phyloP scores from a whole-genome alignment of 1,140 invertebrate species.

The Pogonus chalceus region DNA sequence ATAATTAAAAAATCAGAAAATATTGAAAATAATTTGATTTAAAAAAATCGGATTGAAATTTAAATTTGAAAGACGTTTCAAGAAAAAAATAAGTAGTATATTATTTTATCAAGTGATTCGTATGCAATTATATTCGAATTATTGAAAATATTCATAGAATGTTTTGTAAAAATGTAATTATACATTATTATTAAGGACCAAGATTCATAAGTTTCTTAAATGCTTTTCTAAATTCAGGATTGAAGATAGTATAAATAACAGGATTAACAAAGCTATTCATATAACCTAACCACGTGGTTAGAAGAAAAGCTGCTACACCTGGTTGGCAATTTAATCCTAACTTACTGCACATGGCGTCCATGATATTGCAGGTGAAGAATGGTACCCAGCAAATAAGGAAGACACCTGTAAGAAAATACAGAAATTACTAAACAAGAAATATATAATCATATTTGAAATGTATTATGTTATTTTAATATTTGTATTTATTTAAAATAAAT shows the following conservation, averaged over 20 bases:
- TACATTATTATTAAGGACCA: slow-evolving; percentile 30
- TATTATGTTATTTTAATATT: neutral
- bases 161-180: too few species aligned
- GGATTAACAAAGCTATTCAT: slow-evolving; percentile 98
- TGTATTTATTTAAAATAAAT: slow-evolving; percentile 7
- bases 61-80: too few species aligned
- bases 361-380: slow-evolving; percentile 95
- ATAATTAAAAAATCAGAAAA: too few species aligned
- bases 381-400: slow-evolving; percentile 98
- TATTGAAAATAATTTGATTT: too few species aligned
- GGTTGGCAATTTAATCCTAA: slow-evolving; percentile 69
- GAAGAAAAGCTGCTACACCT: slow-evolving; percentile 80
- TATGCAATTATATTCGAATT: too few species aligned
- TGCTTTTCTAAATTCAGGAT: slow-evolving; percentile 97
- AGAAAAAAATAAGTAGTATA: too few species aligned
- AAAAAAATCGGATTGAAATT: too few species aligned
- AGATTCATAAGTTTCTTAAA: slow-evolving; percentile 87
- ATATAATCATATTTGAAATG: neutral
- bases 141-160: too few species aligned
- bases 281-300: slow-evolving; percentile 97
- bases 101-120: too few species aligned
- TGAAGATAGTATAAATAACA: slow-evolving; percentile 99
- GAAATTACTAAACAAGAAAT: slow-evolving; percentile 10
- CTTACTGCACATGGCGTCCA: slow-evolving; percentile 91
- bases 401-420: slow-evolving; percentile 48